phyloP scores from a whole-genome alignment of 1,140 invertebrate species.

The Drosophila arizonae region DNA sequence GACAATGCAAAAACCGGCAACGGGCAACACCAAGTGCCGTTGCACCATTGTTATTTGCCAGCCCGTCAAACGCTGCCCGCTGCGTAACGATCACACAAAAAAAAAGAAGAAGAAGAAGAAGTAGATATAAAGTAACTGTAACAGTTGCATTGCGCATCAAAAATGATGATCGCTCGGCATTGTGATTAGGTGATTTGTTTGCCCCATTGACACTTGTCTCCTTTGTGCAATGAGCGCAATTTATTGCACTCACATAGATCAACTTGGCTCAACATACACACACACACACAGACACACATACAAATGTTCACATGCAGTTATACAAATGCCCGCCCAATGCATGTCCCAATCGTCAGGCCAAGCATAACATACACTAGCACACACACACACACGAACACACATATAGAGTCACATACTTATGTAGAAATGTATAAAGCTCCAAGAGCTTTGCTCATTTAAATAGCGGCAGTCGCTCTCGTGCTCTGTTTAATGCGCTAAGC shows the following conservation, averaged over 20 bases:
- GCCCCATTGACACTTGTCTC: constrained; percentile 37
- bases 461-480: constrained; percentile 51
- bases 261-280: constrained; percentile 46
- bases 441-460: constrained; percentile 59
- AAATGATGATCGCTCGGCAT: constrained; percentile 42
- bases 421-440: neutral
- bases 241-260: constrained; percentile 54
- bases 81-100: constrained; percentile 57
- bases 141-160: constrained; percentile 44
- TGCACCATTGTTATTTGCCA: constrained; percentile 55
- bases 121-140: constrained; percentile 67
- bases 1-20: constrained; percentile 56
- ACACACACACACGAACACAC: neutral
- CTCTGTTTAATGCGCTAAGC: constrained; percentile 66
- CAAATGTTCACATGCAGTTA: neutral
- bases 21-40: constrained; percentile 62
- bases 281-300: constrained; percentile 14
- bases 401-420: neutral
- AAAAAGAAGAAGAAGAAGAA: constrained; percentile 36
- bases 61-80: constrained; percentile 40
- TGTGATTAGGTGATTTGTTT: constrained; percentile 33
- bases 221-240: constrained; percentile 56
- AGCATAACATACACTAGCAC: constrained; percentile 37
- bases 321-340: constrained; percentile 55
- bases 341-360: constrained; percentile 56